A percentile compares a stretch with the other conserved stretches of the same genome.
phyloP scores from a whole-genome alignment of 1,140 invertebrate genomes.

The Danaus melanippus region DNA sequence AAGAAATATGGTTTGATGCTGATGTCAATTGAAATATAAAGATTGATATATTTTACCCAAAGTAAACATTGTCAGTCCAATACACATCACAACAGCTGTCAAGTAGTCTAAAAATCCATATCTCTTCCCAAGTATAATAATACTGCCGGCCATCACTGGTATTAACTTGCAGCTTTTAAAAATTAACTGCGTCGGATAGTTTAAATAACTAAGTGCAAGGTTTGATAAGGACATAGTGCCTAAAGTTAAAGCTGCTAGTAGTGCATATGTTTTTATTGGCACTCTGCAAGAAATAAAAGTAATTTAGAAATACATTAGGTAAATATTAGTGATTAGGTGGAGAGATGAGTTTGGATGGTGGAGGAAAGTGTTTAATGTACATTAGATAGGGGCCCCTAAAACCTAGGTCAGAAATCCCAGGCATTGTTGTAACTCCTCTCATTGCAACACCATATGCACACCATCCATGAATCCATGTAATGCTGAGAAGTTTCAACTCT shows the following conservation, averaged over 20 bases:
- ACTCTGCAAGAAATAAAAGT: conserved; percentile 77
- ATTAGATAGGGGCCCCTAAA: no score
- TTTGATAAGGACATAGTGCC: conserved; percentile 98
- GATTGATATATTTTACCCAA: conserved; percentile 62
- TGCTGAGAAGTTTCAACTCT: no score
- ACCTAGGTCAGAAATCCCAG: no score
- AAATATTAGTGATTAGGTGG: no score
- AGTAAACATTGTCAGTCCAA: conserved; percentile 93
- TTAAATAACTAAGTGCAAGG: conserved; percentile 94
- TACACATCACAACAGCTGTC: conserved; percentile 89
- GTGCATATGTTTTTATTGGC: conserved; percentile 84
- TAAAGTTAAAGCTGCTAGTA: conserved; percentile 89
- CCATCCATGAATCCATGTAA: no score
- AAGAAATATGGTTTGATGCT: neutral
- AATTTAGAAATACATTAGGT: no score
- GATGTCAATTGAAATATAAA: conserved; percentile 2
- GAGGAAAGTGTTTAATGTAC: no score
- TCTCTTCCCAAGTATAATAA: conserved; percentile 92
- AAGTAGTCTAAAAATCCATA: conserved; percentile 88
- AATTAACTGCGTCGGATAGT: conserved; percentile 95
- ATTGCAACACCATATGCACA: no score
- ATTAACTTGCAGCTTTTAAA: conserved; percentile 98
- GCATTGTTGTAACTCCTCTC: no score
- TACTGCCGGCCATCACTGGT: conserved; percentile 93
- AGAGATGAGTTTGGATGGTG: no score